Base-by-base conservation (phyloP, 1,140 invertebrate genomes). In the Drosophila paulistorum region DNA sequence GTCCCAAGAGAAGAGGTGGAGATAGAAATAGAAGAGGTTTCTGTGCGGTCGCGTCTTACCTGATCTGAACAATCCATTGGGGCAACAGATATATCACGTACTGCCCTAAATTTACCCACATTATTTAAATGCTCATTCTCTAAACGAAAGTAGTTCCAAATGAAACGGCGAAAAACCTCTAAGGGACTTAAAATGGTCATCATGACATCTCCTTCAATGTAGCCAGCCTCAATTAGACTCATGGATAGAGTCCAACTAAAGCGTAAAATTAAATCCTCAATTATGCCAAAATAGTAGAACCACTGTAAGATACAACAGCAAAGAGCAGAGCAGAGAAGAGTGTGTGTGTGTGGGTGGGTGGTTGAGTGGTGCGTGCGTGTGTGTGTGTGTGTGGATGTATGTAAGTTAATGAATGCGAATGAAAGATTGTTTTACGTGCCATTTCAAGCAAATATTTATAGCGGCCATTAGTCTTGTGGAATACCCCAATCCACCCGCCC, bases 261-360 rank as follows among this genome's bases (percentile, higher is more conserved):
- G 77, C 97, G 94, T 17, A 98, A 92, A 69, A 99, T 93, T 69
- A 99, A 96, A 93, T 99, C 98, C 93, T 99, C 98, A 64, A 99
- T 94, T 72, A 99, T 98, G 42, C 98, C 98, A 93, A 99, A 97
- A 92, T 99, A 99, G 92, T 99, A 99, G 92, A 98, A 99, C 82
- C 94, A 94, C 96, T 97, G 87, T 37, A 65, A 58, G 11, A 93
- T 26, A 61, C 10, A 60, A 35, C 17, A 64, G 90, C 48, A 89
- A 74, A 84, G 30, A 30, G 30, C 30, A 30, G 1, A 30, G 30
- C 5, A 30, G 2, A 87, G n/a, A 97, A 91, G 62, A 97, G 94
- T 51, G 45, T 51, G 45, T 10, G 17, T 35, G 39, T 14, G 23
- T 17, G 41, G 17, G 17, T 17, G 55, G 48, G 23, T 23, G 23